Percentiles rank a stretch among this genome's conserved stretches.
Evolutionary conservation across 2,888 invertebrate species (phyloP).

Genomic region (Cataglyphis altisquamis): DNA sequence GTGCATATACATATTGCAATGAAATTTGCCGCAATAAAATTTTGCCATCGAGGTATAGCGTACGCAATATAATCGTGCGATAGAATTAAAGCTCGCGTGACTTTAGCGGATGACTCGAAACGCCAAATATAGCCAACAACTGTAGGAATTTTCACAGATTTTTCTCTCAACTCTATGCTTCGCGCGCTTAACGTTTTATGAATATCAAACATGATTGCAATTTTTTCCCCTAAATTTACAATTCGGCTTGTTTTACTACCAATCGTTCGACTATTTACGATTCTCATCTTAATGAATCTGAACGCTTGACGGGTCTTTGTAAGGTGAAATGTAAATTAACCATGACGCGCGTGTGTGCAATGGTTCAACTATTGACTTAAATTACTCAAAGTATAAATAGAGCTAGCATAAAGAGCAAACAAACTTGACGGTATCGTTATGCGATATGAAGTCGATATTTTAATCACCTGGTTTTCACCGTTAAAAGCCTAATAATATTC

Average conservation of each 20-base stretch:
- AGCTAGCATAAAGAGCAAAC: background rate
- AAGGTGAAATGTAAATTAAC: slow-evolving; percentile 7
- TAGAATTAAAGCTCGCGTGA: slow-evolving; percentile 70
- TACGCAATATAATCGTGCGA: slow-evolving; percentile 51
- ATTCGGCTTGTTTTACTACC: background rate
- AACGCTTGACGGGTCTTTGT: background rate
- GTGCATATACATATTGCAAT: background rate
- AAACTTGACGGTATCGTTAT: slow-evolving; percentile 60
- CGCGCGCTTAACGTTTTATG: background rate
- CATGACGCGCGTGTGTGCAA: background rate
- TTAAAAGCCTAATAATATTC: background rate
- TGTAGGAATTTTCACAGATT: slow-evolving; percentile 63
- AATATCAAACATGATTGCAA: background rate
- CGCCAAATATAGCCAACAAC: slow-evolving; percentile 75
- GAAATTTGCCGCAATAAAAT: background rate
- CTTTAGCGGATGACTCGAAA: slow-evolving; percentile 71
- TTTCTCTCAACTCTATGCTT: slow-evolving; percentile 46
- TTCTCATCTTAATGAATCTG: background rate
- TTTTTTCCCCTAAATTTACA: background rate
- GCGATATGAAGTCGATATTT: slow-evolving; percentile 25
- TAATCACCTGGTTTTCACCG: slow-evolving; percentile 4
- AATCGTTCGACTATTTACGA: background rate
- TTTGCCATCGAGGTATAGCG: background rate
- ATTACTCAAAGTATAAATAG: slow-evolving; percentile 40
- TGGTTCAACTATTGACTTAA: slow-evolving; percentile 29